Percentiles rank a stretch among this genome's conserved stretches.
phyloP scores from a whole-genome alignment of 2,113 vertebrate species.

The Corythornis madagascariensis region DNA sequence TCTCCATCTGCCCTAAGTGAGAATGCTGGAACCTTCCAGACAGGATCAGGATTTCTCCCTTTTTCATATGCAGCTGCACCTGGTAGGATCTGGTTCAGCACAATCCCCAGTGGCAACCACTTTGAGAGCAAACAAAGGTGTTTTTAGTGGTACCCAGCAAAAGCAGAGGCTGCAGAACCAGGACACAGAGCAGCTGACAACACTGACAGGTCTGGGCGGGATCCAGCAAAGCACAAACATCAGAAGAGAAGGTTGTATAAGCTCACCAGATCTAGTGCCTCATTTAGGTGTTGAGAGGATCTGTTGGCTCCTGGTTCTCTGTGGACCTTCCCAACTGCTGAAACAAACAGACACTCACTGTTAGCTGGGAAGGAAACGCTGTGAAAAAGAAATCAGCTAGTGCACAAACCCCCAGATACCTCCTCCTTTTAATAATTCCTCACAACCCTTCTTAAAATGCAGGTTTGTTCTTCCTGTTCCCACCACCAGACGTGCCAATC shows the following conservation, averaged over 20 bases:
- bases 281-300: constrained; percentile 24
- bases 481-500: fast-evolving
- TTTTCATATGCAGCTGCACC: neutral
- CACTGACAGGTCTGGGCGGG: neutral
- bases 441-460: neutral
- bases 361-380: neutral
- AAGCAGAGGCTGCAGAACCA: neutral
- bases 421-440: neutral
- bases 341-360: neutral
- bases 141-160: neutral
- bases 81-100: neutral
- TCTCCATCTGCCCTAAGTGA: neutral
- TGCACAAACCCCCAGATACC: neutral
- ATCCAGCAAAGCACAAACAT: neutral
- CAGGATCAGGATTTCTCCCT: neutral
- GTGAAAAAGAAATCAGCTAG: neutral
- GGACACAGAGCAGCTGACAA: neutral
- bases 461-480: neutral
- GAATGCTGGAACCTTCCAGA: neutral
- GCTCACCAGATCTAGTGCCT: constrained; percentile 32
- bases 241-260: neutral
- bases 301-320: neutral
- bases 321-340: neutral
- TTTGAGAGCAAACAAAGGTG: neutral
- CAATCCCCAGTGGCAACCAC: neutral